Conservation (phyloP, 1,140 invertebrate genomes). For the Trinorchestia longiramus region DNA sequence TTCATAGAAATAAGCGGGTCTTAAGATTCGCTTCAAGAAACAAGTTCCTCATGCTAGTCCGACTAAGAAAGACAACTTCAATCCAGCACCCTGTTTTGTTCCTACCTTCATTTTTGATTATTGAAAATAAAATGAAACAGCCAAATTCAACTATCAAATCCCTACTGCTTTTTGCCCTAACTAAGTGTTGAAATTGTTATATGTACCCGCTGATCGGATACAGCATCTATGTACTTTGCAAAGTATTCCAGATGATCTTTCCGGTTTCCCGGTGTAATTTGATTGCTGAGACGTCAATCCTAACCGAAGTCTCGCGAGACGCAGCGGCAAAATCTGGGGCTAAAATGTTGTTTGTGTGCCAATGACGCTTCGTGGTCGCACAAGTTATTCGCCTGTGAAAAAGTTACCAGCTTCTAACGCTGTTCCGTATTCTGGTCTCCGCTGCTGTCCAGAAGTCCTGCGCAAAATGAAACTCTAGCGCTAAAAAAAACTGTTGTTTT, state of each 20-base stretch:
- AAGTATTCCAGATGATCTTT: background rate
- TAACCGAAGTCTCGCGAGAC: background rate
- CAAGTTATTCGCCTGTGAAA: slow-evolving; percentile 27
- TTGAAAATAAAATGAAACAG: no score
- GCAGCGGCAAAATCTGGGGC: background rate
- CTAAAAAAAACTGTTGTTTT: background rate
- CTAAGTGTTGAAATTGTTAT: background rate
- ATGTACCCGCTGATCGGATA: background rate
- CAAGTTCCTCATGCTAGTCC: no score
- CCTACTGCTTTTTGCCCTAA: no score
- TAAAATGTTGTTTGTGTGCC: slow-evolving; percentile 15
- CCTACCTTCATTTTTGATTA: no score
- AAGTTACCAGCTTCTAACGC: background rate
- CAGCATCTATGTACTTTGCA: background rate
- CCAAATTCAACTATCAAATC: no score
- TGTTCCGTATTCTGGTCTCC: background rate
- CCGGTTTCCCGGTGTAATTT: background rate
- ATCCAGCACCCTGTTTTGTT: no score
- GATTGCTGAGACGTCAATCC: background rate
- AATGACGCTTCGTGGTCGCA: background rate
- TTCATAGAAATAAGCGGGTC: no score
- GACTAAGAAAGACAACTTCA: no score
- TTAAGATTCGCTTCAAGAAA: no score
- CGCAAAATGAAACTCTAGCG: background rate
- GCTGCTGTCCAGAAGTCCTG: background rate